Evolutionary conservation across 1,140 invertebrate genomes (phyloP), one percentile per base, ranked within the genome.

Genomic region (Pachypeltis micranthus): DNA sequence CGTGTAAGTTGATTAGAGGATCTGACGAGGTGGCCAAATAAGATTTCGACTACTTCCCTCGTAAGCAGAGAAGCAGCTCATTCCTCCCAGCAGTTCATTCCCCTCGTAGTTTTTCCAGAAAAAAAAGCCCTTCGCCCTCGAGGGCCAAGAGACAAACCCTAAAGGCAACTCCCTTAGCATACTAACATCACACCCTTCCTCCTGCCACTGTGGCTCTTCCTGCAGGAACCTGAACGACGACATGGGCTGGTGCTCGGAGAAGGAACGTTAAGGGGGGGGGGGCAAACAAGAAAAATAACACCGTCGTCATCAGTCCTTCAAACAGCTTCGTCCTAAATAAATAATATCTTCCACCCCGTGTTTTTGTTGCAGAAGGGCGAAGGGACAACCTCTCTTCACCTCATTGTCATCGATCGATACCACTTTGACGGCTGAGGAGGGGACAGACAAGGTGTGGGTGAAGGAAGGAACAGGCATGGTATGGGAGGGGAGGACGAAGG

Each of bases 1-100:
- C 25, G 57, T 59, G 57, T 59, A 59, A 59, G 57, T 59, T 59
- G 57, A 59, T 59, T 59, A 59, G 57, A 59, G 57, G 57, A 29
- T 59, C 57, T 59, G 57, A 59, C 57, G 57, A 59, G 57, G 57
- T 59, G 57, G 57, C 57, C 57, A 59, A 59, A 59, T 59, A 59
- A 59, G 57, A 59, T 59, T 59, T 59, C 29, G 28, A 14, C 27
- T 31, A 7, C 27, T 57, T 27, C 55, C 57, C 3, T 28, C 28
- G n/a, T 47, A 23, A 47, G n/a, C n/a, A n/a, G n/a, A n/a, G n/a
- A n/a, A n/a, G n/a, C n/a, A n/a, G n/a, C n/a, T n/a, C n/a, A 10
- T 51, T 21, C 4, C 10, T 21, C 21, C 47, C 10, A 51, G 47
- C 47, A 10, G 47, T 21, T 51, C 47, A 51, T 51, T 51, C 47